phyloP scores from a whole-genome alignment of 2,113 vertebrate genomes.

The Caloenas nicobarica region DNA sequence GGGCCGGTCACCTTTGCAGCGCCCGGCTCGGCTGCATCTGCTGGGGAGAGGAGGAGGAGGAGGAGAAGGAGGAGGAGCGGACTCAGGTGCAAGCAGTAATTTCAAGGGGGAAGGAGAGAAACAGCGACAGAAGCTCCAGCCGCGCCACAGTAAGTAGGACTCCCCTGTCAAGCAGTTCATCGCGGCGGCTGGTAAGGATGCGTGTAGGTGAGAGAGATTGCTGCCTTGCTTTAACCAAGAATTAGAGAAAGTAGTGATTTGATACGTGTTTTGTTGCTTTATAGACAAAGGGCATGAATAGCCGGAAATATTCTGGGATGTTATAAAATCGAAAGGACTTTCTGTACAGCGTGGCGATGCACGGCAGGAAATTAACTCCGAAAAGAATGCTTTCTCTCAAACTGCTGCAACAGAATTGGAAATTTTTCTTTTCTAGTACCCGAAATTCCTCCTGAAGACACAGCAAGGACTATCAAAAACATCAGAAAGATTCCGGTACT shows the following conservation, averaged over 20 bases:
- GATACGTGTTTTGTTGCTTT: conserved; percentile 12
- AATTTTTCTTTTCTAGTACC: background rate
- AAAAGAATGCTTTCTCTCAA: conserved; percentile 64
- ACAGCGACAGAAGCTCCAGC: conserved; percentile 66
- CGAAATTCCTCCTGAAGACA: conserved; percentile 66
- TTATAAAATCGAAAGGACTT: conserved; percentile 62
- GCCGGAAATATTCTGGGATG: conserved; percentile 50
- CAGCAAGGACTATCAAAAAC: conserved; percentile 56
- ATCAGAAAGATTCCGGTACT: conserved; percentile 57
- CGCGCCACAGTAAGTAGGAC: conserved; percentile 53
- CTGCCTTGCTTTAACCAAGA: conserved; percentile 44
- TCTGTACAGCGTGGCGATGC: conserved; percentile 39
- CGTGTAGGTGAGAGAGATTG: conserved; percentile 63
- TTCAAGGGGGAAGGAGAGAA: conserved; percentile 66
- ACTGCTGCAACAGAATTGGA: conserved; percentile 63
- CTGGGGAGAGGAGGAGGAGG: conserved; percentile 56
- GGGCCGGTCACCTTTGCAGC: conserved; percentile 80
- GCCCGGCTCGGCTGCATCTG: conserved; percentile 74
- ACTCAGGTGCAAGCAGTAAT: conserved; percentile 84
- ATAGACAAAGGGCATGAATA: conserved; percentile 2
- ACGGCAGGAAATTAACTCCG: conserved; percentile 68
- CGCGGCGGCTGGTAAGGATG: conserved; percentile 55
- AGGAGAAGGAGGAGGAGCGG: conserved; percentile 63
- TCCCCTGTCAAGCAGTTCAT: conserved; percentile 37
- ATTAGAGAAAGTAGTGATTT: background rate